Evolutionary conservation across 1,140 invertebrate genomes (phyloP).

Genomic region (Acromyrmex charruanus): DNA sequence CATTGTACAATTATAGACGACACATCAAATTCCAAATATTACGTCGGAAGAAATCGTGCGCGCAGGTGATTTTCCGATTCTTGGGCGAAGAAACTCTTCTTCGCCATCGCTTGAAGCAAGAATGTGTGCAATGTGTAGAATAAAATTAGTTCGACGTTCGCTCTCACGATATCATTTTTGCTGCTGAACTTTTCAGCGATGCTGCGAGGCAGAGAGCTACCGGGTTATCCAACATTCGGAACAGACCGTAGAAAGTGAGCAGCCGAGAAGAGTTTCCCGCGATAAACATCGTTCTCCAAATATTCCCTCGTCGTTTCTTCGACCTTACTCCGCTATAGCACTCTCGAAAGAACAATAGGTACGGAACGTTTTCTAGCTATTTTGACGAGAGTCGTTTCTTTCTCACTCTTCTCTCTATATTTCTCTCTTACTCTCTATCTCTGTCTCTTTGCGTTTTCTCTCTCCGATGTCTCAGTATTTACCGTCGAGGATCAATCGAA

Average conservation of each 20-base stretch:
- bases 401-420: neutral
- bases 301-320: slow-evolving; percentile 54
- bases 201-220: slow-evolving; percentile 14
- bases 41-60: neutral
- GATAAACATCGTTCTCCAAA: slow-evolving; percentile 64
- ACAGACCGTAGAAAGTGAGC: slow-evolving; percentile 39
- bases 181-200: slow-evolving; percentile 18
- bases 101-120: neutral
- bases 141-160: slow-evolving; percentile 47
- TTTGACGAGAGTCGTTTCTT: slow-evolving; percentile 57
- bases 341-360: slow-evolving; percentile 63
- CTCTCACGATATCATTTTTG: slow-evolving; percentile 7
- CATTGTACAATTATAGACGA: slow-evolving; percentile 6
- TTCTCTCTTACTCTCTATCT: neutral
- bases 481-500: slow-evolving; percentile 55
- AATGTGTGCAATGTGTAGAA: slow-evolving; percentile 7
- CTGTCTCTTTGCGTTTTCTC: neutral
- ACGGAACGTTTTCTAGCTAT: slow-evolving; percentile 40
- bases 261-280: slow-evolving; percentile 56
- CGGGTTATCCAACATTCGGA: slow-evolving; percentile 17
- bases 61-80: neutral
- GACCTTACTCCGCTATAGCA: slow-evolving; percentile 38
- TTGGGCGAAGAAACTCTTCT: slow-evolving; percentile 1
- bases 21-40: slow-evolving; percentile 2
- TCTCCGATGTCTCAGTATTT: neutral